phyloP scores from a whole-genome alignment of 1,140 invertebrate species.

The Brachystomella parvula region DNA sequence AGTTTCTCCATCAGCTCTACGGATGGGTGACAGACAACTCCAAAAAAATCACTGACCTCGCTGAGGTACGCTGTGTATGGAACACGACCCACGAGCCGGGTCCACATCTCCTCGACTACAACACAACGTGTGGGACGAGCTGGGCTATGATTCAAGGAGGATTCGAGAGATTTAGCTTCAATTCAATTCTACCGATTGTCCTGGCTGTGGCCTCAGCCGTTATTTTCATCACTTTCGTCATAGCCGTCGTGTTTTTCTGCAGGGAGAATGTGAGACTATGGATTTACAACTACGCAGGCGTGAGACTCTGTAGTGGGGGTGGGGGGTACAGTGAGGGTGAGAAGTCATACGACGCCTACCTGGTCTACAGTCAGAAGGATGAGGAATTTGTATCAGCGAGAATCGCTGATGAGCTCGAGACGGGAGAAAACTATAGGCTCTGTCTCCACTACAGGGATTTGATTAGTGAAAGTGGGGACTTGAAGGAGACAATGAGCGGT shows the following conservation, averaged over 20 bases:
- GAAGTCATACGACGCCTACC: conserved; percentile 74
- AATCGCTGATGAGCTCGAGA: conserved; percentile 69
- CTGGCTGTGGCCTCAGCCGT: conserved; percentile 45
- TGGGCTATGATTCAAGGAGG: conserved; percentile 26
- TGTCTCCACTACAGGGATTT: conserved; percentile 64
- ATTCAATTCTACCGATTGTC: conserved; percentile 50
- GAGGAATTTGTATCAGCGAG: conserved; percentile 68
- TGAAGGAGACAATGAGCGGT: conserved; percentile 27
- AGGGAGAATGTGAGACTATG: conserved; percentile 64
- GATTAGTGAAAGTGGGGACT: conserved; percentile 26
- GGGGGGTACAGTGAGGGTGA: conserved; percentile 47
- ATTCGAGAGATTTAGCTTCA: conserved; percentile 34
- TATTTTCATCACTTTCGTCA: conserved; percentile 63
- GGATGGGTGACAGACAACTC: conserved; percentile 53
- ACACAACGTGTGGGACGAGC: conserved; percentile 26
- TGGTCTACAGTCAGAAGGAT: conserved; percentile 78
- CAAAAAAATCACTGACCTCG: conserved; percentile 65
- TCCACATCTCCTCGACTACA: conserved; percentile 32
- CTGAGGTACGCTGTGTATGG: conserved; percentile 61
- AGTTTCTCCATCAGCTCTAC: conserved; percentile 64
- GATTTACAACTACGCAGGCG: conserved; percentile 63
- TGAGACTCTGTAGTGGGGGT: conserved; percentile 53
- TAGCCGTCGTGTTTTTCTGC: conserved; percentile 67
- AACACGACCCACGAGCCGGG: conserved; percentile 28
- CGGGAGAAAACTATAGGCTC: conserved; percentile 54